Percentiles rank a stretch among this genome's conserved stretches.
Conservation (phyloP, 2,113 vertebrate genomes). For the Percina caprodes region DNA sequence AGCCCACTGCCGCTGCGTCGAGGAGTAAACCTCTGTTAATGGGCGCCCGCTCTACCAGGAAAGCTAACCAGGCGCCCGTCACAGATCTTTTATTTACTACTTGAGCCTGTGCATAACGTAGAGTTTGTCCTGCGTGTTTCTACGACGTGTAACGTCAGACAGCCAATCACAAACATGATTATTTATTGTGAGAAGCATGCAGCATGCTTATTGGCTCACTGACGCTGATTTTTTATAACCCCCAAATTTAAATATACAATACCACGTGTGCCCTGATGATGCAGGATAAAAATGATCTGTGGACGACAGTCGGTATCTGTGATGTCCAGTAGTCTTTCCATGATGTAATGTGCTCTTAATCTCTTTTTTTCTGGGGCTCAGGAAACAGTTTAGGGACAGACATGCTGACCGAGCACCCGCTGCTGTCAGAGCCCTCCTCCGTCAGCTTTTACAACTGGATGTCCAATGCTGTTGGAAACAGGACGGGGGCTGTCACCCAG, state of each 20-base stretch:
- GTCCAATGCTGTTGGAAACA: conserved; percentile 97
- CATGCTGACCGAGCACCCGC: conserved; percentile 94
- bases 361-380: conserved; percentile 56
- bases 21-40: no score
- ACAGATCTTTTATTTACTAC: no score
- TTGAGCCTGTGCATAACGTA: no score
- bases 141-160: no score
- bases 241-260: background rate
- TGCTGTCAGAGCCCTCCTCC: conserved; percentile 93
- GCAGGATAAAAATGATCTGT: background rate
- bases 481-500: conserved; percentile 87
- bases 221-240: background rate
- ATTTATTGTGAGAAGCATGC: no score
- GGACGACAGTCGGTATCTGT: background rate
- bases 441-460: conserved; percentile 99
- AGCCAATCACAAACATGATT: no score
- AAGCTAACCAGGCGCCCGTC: no score
- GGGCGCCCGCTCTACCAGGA: no score
- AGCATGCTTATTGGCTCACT: no score
- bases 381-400: conserved; percentile 91
- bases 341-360: conserved; percentile 20
- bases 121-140: no score
- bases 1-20: no score
- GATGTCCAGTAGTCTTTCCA: background rate
- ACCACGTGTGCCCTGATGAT: background rate